Evolutionary conservation across 2,888 invertebrate species (phyloP), one percentile per base, ranked within the genome.

Genomic region (Flexamia atlantica): DNA sequence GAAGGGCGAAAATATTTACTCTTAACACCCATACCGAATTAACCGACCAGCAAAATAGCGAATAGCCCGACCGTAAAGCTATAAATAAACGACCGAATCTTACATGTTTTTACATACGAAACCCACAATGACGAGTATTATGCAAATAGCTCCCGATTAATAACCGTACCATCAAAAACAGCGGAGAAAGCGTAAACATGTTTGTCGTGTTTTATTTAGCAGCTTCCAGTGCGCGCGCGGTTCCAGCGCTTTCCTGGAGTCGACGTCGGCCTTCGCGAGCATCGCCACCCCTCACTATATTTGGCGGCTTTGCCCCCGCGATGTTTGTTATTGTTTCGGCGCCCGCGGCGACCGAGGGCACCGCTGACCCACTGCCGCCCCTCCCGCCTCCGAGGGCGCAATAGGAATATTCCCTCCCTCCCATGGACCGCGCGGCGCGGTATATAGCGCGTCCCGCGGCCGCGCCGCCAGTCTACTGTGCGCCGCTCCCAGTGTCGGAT

Each of bases 321-420:
- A 64, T 64, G 64, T 64, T 64, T 64, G 64, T 64, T 64, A 64
- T 64, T 64, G 64, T 64, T 64, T 64, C 64, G 64, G 2, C n/a
- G 64, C 64, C 64, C 30, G 10, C 64, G 64, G 64, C 30, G 14
- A 64, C 64, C 3, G 14, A 0, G 10, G 30, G 64, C 23, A 64
- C 14, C 28, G 30, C 64, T 64, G 64, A 64, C 64, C 64, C 25
- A 57, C 57, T 64, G 30, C 28, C 64, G 28, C 64, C 64, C 28
- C 23, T 14, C 28, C 0, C 7, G 57, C 5, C 14, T 28, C 30
- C 64, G 30, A 64, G 64, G 64, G 64, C 64, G 30, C 14, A 2
- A 64, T n/a, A 30, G 64, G 64, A 64, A 64, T 28, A 64, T 64
- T 64, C 64, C 64, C 28, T 28, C 7, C 57, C 64, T 4, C 57